Evolutionary conservation across 2,888 invertebrate species (phyloP).

Genomic region (Cosmopolites sordidus): DNA sequence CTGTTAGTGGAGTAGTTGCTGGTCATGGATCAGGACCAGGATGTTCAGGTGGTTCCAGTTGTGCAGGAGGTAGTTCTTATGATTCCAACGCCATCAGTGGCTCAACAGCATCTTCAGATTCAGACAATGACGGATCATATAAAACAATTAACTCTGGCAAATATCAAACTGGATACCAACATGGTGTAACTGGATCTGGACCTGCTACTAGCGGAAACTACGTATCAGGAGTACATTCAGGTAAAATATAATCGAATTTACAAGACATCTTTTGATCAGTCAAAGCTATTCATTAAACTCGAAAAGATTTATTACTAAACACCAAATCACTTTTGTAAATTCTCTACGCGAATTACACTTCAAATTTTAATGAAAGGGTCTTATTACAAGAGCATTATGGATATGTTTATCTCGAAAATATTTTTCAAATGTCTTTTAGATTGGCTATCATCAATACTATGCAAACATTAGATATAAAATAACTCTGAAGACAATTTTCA

Average conservation of each 20-base stretch:
- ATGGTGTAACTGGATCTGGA: not conserved
- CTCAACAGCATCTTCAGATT: not conserved
- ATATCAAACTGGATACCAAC: conserved; percentile 11
- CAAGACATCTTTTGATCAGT: too few species aligned
- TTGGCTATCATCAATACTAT: not conserved
- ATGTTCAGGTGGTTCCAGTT: conserved; percentile 3
- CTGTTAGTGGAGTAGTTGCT: not conserved
- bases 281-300: too few species aligned
- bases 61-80: not conserved
- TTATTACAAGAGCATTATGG: too few species aligned
- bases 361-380: too few species aligned
- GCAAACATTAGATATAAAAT: not conserved
- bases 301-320: too few species aligned
- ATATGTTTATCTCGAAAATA: too few species aligned
- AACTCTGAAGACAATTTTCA: too few species aligned
- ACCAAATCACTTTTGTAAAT: too few species aligned
- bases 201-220: conserved; percentile 4
- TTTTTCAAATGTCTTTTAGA: not conserved
- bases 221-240: conserved; percentile 2
- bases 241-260: not conserved
- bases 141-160: conserved; percentile 16
- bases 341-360: too few species aligned
- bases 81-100: conserved; percentile 1
- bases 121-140: conserved; percentile 5
- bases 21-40: conserved; percentile 3